Conservation (phyloP, 2,797 vertebrate species). For the Acanthornis magna region DNA sequence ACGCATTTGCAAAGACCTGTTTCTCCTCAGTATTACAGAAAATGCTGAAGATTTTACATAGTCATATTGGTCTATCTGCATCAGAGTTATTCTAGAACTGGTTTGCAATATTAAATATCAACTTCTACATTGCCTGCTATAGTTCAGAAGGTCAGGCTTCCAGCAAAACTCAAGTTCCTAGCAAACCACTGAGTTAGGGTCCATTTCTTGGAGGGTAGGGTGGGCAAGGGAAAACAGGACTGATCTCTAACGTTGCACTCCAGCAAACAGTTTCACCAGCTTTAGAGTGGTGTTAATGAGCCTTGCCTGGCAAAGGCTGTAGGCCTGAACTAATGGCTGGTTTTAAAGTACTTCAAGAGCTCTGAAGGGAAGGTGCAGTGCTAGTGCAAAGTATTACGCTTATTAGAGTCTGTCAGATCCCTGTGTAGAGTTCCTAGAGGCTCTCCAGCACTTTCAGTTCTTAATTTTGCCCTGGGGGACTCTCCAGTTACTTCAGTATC, state of each 20-base stretch:
- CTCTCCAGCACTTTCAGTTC: not conserved
- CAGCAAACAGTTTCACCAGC: not conserved
- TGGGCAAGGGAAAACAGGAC: not conserved
- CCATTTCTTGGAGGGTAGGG: not conserved
- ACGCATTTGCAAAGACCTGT: not conserved
- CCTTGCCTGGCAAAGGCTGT: not conserved
- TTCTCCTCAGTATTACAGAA: not conserved
- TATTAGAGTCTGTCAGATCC: constrained; percentile 18
- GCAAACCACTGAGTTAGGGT: not conserved
- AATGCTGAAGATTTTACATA: not conserved
- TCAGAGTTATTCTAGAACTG: not conserved
- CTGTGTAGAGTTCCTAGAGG: not conserved
- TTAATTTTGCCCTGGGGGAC: not conserved
- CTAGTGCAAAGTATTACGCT: not conserved
- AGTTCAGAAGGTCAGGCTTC: not conserved
- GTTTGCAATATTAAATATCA: not conserved
- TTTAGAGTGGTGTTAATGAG: not conserved
- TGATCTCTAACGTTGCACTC: not conserved
- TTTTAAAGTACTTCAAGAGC: not conserved
- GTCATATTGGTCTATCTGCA: not conserved
- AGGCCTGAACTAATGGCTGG: not conserved
- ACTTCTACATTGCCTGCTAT: not conserved
- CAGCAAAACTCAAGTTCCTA: not conserved
- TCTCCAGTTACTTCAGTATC: constrained; percentile 25
- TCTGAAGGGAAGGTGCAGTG: not conserved